Conservation (phyloP, 2,113 vertebrate genomes). For the Mormyrus lacerda region DNA sequence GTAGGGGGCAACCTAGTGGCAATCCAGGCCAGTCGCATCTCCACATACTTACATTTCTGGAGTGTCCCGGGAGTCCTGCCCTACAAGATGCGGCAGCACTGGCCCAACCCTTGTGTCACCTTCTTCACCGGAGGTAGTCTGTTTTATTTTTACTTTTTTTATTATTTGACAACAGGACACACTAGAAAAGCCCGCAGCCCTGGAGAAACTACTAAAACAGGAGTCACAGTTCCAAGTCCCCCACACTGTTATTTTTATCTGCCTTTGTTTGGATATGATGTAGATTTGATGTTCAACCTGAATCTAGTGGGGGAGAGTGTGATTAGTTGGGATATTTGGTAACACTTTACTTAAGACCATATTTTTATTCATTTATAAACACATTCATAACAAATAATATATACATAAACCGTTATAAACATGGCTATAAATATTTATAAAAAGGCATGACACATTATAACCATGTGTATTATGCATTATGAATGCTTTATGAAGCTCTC, state of each 20-base stretch:
- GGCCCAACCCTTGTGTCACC: slow-evolving; percentile 76
- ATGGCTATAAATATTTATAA: no score
- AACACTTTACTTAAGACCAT: no score
- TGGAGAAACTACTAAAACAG: not conserved
- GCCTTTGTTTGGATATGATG: not conserved
- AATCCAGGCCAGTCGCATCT: slow-evolving; percentile 91
- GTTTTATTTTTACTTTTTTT: not conserved
- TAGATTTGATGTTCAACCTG: not conserved
- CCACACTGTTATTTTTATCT: not conserved
- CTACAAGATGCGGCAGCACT: slow-evolving; percentile 78
- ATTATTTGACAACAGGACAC: not conserved
- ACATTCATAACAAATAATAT: no score
- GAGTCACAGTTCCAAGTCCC: not conserved
- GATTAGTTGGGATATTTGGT: not conserved
- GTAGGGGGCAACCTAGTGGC: slow-evolving; percentile 94
- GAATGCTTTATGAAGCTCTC: no score
- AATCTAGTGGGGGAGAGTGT: not conserved
- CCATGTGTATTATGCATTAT: no score
- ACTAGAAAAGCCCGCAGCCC: not conserved
- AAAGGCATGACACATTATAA: no score
- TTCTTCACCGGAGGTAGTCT: slow-evolving; percentile 81
- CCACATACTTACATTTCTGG: slow-evolving; percentile 87
- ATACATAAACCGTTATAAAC: no score
- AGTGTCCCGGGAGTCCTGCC: slow-evolving; percentile 84
- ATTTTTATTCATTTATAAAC: no score